These are phyloP conservation scores for Valencia hispanica DNA, from an alignment of 2,797 vertebrate species.

Conservation along the genomic window DNA sequence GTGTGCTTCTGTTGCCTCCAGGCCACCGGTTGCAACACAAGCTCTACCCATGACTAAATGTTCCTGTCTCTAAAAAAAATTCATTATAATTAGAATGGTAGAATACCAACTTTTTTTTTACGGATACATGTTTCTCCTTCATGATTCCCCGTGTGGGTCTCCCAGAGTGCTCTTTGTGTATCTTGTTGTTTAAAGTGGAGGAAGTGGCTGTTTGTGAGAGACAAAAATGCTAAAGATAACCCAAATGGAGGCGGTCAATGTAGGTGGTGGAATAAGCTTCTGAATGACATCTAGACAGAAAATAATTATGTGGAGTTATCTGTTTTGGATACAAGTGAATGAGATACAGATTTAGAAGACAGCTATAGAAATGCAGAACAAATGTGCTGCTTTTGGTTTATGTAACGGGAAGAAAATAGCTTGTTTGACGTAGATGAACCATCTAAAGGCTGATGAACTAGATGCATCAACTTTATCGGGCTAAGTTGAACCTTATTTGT, in stretches of 20 bases:
- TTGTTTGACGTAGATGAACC: neutral
- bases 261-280: neutral
- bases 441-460: neutral
- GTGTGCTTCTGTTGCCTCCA: neutral
- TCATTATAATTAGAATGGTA: neutral
- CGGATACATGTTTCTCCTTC: neutral
- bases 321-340: slow-evolving; percentile 10
- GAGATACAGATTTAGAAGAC: neutral
- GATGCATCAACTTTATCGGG: neutral
- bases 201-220: slow-evolving; percentile 10
- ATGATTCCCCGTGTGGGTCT: neutral
- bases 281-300: slow-evolving; percentile 6
- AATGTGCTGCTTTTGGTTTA: neutral
- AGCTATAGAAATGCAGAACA: slow-evolving; percentile 2
- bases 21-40: neutral
- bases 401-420: neutral
- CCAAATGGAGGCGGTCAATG: neutral
- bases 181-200: slow-evolving; percentile 13
- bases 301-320: neutral
- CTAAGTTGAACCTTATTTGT: neutral
- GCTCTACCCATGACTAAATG: neutral
- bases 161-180: slow-evolving; percentile 3
- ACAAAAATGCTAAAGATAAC: slow-evolving; percentile 10
- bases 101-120: neutral
- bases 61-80: neutral